Conservation (phyloP, 2,888 invertebrate genomes). For the Tanypteryx hageni region DNA sequence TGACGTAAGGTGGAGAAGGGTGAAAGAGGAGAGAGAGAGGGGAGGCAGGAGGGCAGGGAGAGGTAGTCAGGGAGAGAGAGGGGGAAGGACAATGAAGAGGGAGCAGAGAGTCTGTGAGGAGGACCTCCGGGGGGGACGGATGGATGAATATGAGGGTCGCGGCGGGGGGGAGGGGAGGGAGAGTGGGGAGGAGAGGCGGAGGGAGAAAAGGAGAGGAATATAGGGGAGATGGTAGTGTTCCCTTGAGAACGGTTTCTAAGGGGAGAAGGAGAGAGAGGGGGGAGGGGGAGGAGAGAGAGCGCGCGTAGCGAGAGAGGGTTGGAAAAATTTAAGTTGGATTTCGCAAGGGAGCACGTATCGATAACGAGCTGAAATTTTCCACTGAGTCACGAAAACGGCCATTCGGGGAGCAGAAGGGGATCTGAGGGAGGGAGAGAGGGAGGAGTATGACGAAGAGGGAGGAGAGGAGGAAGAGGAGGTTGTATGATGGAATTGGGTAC, state of each 20-base stretch:
- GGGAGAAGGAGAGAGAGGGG: background rate
- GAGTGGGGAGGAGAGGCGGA: background rate
- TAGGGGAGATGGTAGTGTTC: conserved; percentile 55
- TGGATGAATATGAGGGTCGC: conserved; percentile 20
- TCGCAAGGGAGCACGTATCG: conserved; percentile 64
- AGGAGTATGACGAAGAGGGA: background rate
- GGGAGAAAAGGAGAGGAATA: conserved; percentile 13
- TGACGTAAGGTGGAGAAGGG: conserved; percentile 36
- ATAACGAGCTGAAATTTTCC: conserved; percentile 62
- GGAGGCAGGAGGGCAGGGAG: background rate
- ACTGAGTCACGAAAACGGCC: conserved; percentile 60
- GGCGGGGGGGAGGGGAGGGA: conserved; percentile 21
- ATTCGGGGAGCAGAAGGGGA: conserved; percentile 39
- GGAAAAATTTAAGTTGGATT: conserved; percentile 62
- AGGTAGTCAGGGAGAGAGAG: background rate
- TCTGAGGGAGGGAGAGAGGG: conserved; percentile 38
- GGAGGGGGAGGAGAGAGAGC: background rate
- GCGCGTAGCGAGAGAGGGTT: background rate
- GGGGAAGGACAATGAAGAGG: background rate
- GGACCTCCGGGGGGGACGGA: conserved; percentile 4
- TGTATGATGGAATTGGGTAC: background rate
- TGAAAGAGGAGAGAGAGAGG: conserved; percentile 36
- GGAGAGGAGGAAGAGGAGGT: background rate
- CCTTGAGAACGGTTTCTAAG: conserved; percentile 52
- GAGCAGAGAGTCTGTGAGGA: conserved; percentile 9